phyloP scores from a whole-genome alignment of 2,888 invertebrate genomes.

The Fissipunctia ypsillon region DNA sequence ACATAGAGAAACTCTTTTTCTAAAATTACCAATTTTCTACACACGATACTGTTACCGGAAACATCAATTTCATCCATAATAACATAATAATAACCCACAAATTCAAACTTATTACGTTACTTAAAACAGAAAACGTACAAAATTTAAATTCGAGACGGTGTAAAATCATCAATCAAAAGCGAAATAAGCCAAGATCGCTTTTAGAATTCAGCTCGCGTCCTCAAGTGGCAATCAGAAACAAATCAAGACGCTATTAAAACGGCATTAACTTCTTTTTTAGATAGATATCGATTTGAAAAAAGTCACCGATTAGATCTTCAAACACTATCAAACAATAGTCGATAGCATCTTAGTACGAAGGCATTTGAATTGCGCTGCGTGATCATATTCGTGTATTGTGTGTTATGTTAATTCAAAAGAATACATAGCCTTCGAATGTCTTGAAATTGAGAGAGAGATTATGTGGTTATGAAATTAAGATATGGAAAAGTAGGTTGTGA shows the following conservation, averaged over 20 bases:
- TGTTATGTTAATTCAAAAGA: slow-evolving; percentile 61
- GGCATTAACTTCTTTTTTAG: slow-evolving; percentile 82
- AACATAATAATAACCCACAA: slow-evolving; percentile 37
- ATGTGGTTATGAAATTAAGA: neutral
- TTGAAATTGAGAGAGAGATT: slow-evolving; percentile 15
- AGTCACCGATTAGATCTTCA: slow-evolving; percentile 79
- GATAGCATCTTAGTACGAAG: slow-evolving; percentile 74
- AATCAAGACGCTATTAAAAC: slow-evolving; percentile 87
- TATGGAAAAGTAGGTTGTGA: neutral
- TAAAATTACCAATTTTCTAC: slow-evolving; percentile 42
- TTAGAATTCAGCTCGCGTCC: slow-evolving; percentile 76
- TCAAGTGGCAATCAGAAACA: slow-evolving; percentile 84
- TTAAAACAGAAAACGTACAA: slow-evolving; percentile 65
- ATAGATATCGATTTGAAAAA: slow-evolving; percentile 84
- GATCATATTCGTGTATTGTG: slow-evolving; percentile 49
- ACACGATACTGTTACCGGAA: slow-evolving; percentile 41
- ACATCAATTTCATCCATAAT: slow-evolving; percentile 40
- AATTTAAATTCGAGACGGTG: slow-evolving; percentile 71
- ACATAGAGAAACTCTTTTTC: slow-evolving; percentile 9
- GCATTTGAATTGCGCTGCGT: slow-evolving; percentile 63
- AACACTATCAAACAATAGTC: slow-evolving; percentile 77
- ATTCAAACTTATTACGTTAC: slow-evolving; percentile 42
- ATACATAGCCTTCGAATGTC: slow-evolving; percentile 35
- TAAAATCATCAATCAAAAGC: slow-evolving; percentile 80
- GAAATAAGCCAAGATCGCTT: slow-evolving; percentile 72